These are phyloP conservation scores for Melieria picta DNA, from an alignment of 2,888 invertebrate species.

Conservation along the genomic window DNA sequence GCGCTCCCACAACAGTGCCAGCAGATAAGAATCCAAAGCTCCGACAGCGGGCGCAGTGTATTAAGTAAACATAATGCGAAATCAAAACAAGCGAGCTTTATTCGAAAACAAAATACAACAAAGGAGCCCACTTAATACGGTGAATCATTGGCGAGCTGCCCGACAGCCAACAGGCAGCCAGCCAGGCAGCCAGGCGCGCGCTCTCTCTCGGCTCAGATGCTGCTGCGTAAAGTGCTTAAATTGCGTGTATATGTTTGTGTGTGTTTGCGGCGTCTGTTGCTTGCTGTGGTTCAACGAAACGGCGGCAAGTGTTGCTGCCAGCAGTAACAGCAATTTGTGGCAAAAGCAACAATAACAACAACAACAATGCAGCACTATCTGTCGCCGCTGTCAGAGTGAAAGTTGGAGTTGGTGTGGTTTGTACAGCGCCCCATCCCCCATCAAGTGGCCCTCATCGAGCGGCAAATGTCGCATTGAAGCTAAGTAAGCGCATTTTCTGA, in stretches of 20 bases:
- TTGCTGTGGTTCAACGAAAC: not conserved
- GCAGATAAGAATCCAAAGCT: not conserved
- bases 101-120: not conserved
- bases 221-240: not conserved
- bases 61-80: slow-evolving; percentile 5
- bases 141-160: slow-evolving; percentile 2
- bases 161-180: not conserved
- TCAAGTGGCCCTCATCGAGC: no score
- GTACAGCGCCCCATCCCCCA: no score
- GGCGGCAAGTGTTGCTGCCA: no score
- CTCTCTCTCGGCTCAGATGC: not conserved
- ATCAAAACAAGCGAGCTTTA: slow-evolving; percentile 16
- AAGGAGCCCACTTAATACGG: slow-evolving; percentile 8
- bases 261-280: not conserved
- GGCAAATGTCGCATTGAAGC: no score
- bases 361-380: no score
- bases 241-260: not conserved
- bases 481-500: no score
- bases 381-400: no score
- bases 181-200: not conserved
- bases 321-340: no score
- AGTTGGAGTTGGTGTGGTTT: no score
- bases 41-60: not conserved
- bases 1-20: not conserved
- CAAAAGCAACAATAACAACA: no score